These are phyloP conservation scores for Nemoura dubitans DNA, from an alignment of 2,888 invertebrate genomes.

Conservation along the genomic window DNA sequence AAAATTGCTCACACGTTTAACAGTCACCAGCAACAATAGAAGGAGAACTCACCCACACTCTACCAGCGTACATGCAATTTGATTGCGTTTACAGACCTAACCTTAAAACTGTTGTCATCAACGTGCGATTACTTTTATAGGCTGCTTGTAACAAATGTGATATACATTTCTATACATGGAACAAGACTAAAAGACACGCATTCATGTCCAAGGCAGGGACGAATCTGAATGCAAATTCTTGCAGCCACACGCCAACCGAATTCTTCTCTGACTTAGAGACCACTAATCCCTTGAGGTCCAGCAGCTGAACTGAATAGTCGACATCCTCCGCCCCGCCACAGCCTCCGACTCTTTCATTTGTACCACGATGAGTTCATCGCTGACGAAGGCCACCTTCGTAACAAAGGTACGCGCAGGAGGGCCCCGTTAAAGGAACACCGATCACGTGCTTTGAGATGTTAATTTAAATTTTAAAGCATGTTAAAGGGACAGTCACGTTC, in stretches of 20 bases:
- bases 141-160: no score
- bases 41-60: slow-evolving; percentile 7
- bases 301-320: neutral
- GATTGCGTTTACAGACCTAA: neutral
- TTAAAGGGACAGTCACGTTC: neutral
- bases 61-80: neutral
- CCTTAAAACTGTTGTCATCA: neutral
- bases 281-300: neutral
- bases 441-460: neutral
- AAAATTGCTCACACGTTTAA: neutral
- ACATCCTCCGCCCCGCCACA: neutral
- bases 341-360: neutral
- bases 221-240: neutral
- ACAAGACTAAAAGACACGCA: no score
- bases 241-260: neutral
- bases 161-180: no score
- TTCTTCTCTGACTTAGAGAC: neutral
- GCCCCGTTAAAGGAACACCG: neutral
- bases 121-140: neutral
- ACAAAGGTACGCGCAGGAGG: neutral
- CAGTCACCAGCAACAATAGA: neutral
- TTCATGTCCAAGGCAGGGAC: neutral
- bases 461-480: neutral
- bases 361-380: neutral
- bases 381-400: neutral